These are phyloP conservation scores for Acanthopagrus latus DNA, from an alignment of 2,797 vertebrate genomes.

Conservation along the genomic window DNA sequence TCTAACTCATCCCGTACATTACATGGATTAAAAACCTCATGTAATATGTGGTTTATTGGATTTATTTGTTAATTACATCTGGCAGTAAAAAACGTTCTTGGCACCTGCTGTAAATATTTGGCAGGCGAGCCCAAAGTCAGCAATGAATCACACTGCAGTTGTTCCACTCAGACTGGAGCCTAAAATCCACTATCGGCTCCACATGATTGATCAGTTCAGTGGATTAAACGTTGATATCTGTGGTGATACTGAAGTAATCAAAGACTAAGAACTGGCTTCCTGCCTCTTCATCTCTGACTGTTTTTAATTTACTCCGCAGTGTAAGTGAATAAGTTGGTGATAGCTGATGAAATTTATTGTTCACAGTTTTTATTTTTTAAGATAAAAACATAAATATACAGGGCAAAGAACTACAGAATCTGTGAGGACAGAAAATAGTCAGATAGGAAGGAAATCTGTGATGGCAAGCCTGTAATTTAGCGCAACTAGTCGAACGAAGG, in stretches of 20 bases:
- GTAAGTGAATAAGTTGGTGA: background rate
- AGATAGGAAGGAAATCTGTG: background rate
- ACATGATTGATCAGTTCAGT: background rate
- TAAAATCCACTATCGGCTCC: background rate
- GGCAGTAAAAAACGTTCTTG: slow-evolving; percentile 24
- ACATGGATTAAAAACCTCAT: slow-evolving; percentile 4
- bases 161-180: background rate
- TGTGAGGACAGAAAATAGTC: background rate
- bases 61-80: slow-evolving; percentile 8
- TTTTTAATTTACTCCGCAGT: background rate
- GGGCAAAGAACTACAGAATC: background rate
- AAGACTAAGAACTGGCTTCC: background rate
- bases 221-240: background rate
- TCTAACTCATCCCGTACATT: background rate
- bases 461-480: too few species aligned
- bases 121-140: slow-evolving; percentile 9
- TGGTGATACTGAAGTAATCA: background rate
- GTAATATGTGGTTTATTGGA: background rate
- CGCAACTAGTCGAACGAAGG: background rate
- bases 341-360: background rate
- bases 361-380: background rate
- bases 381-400: background rate
- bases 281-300: background rate
- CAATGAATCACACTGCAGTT: background rate
- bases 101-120: slow-evolving; percentile 43